Conservation (phyloP, 2,888 invertebrate genomes). For the Muschampia plurimacula region DNA sequence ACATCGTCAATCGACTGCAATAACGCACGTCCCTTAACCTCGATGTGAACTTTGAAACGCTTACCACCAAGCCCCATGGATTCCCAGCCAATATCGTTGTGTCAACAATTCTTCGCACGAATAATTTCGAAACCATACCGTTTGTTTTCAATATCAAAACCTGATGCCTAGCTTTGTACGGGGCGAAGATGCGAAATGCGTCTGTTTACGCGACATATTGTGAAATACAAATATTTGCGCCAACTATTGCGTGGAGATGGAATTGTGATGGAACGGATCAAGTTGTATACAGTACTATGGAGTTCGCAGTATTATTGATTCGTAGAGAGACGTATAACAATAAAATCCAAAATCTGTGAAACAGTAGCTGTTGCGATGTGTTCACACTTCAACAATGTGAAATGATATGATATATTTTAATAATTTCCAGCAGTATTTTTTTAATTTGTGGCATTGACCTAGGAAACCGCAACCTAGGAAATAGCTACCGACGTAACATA, state of each 20-base stretch:
- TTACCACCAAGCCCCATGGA: slow-evolving; percentile 29
- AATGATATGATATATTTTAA: too few species aligned
- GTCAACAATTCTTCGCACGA: slow-evolving; percentile 35
- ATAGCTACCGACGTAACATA: too few species aligned
- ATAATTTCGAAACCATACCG: slow-evolving; percentile 40
- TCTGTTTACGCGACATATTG: slow-evolving; percentile 18
- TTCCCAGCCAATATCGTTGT: slow-evolving; percentile 41
- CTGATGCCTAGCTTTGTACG: slow-evolving; percentile 46
- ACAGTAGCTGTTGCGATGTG: too few species aligned
- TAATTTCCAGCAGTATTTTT: too few species aligned
- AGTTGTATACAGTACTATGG: not conserved
- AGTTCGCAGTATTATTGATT: too few species aligned
- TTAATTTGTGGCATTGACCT: too few species aligned
- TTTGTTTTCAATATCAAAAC: slow-evolving; percentile 48
- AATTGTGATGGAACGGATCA: not conserved
- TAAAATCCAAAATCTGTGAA: too few species aligned
- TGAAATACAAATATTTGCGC: slow-evolving; percentile 31
- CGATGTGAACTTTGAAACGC: not conserved
- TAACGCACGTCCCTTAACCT: not conserved
- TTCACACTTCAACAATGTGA: too few species aligned
- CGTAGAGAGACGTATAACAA: too few species aligned
- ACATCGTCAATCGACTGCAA: not conserved
- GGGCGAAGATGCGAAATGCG: slow-evolving; percentile 37
- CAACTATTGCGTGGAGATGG: slow-evolving; percentile 32
- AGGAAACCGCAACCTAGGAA: too few species aligned